Conservation (phyloP, 1,140 invertebrate species). For the Ceratina australensis region DNA sequence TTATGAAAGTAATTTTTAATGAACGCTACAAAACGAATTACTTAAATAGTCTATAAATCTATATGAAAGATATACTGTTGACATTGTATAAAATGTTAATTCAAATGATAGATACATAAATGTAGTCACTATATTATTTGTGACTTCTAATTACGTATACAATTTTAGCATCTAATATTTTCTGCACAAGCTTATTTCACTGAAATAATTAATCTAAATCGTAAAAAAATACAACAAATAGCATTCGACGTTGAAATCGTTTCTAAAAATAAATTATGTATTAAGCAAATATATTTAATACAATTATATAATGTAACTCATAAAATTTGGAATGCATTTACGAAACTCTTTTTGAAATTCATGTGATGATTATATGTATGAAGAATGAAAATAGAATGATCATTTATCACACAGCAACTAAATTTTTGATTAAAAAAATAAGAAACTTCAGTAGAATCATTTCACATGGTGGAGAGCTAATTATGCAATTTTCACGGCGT, state of each 20-base stretch:
- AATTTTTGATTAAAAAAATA: too few species aligned
- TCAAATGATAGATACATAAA: background rate
- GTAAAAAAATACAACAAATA: constrained; percentile 7
- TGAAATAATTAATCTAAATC: background rate
- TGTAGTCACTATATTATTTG: constrained; percentile 16
- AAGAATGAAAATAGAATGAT: constrained; percentile 6
- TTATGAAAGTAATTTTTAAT: background rate
- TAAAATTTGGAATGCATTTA: constrained; percentile 51
- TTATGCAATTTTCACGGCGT: too few species aligned
- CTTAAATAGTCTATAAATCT: background rate
- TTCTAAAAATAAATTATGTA: constrained; percentile 39
- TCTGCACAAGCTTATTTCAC: background rate
- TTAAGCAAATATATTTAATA: constrained; percentile 27
- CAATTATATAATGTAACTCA: constrained; percentile 18
- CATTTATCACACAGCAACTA: too few species aligned
- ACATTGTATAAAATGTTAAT: constrained; percentile 8
- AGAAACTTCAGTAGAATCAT: constrained; percentile 6
- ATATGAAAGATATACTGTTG: background rate
- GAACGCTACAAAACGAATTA: constrained; percentile 1
- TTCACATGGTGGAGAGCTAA: too few species aligned
- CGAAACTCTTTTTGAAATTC: constrained; percentile 20
- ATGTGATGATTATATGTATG: background rate
- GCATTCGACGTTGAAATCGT: background rate
- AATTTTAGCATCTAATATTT: background rate
- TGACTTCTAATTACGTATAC: background rate